phyloP scores from a whole-genome alignment of 2,797 vertebrate genomes.

The Ceryle rudis region DNA sequence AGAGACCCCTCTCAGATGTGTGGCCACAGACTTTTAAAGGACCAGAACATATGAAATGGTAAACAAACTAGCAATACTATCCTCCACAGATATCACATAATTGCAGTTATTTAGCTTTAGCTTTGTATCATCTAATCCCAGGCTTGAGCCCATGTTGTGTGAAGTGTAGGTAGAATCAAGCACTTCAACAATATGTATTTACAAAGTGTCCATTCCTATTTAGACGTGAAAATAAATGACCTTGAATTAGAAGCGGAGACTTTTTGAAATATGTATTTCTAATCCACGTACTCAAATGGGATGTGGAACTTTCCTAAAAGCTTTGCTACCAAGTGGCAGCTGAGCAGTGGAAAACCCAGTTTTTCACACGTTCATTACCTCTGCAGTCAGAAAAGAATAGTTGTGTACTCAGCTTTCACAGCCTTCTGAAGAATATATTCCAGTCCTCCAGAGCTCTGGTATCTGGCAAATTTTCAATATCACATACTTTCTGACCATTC shows the following conservation, averaged over 20 bases:
- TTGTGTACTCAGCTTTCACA: neutral
- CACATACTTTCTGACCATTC: constrained; percentile 17
- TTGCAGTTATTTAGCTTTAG: neutral
- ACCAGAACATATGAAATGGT: neutral
- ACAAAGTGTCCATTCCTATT: neutral
- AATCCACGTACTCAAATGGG: neutral
- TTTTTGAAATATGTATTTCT: neutral
- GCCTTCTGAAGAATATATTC: constrained; percentile 31
- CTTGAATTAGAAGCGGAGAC: neutral
- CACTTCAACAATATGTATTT: neutral
- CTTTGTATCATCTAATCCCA: neutral
- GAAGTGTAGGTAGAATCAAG: neutral
- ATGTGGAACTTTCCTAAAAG: neutral
- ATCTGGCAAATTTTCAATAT: constrained; percentile 38
- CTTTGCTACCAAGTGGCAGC: neutral
- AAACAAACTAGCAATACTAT: neutral
- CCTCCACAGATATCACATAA: neutral
- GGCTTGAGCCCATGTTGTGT: neutral
- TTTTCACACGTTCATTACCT: neutral
- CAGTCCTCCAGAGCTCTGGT: constrained; percentile 37
- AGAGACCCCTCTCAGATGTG: neutral
- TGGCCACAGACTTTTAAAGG: neutral
- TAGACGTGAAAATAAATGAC: neutral
- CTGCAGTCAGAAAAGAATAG: neutral
- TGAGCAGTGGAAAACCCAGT: neutral